Evolutionary conservation across 2,888 invertebrate genomes (phyloP).

Genomic region (Nezara viridula): DNA sequence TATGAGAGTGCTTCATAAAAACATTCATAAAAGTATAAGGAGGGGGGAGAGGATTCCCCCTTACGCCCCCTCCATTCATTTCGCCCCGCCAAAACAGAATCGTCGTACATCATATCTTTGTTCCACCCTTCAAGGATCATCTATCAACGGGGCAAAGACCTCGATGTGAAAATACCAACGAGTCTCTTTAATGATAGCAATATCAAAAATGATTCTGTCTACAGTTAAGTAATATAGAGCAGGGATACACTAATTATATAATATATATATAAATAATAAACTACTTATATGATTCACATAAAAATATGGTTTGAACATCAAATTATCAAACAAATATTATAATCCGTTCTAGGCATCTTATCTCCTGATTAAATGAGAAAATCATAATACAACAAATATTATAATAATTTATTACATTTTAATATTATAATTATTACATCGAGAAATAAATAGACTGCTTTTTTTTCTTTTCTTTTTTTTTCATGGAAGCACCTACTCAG

Average conservation of each 20-base stretch:
- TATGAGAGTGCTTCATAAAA: constrained; percentile 18
- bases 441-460: too few relatives aligned
- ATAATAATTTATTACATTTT: too few relatives aligned
- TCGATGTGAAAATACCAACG: neutral
- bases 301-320: neutral
- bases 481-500: too few relatives aligned
- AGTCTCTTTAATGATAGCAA: neutral
- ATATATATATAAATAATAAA: too few relatives aligned
- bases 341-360: too few relatives aligned
- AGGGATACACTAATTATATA: too few relatives aligned
- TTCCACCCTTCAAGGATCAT: neutral
- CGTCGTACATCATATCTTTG: constrained; percentile 39
- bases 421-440: too few relatives aligned
- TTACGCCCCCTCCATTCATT: constrained; percentile 12
- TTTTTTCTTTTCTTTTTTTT: too few relatives aligned
- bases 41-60: neutral
- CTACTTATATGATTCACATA: neutral
- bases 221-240: neutral
- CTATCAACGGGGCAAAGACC: constrained; percentile 1
- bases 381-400: too few relatives aligned
- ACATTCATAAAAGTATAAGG: neutral
- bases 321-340: too few relatives aligned
- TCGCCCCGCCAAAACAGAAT: constrained; percentile 38
- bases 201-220: neutral
- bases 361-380: too few relatives aligned